phyloP scores from a whole-genome alignment of 2,113 vertebrate genomes.

The Indri indri region DNA sequence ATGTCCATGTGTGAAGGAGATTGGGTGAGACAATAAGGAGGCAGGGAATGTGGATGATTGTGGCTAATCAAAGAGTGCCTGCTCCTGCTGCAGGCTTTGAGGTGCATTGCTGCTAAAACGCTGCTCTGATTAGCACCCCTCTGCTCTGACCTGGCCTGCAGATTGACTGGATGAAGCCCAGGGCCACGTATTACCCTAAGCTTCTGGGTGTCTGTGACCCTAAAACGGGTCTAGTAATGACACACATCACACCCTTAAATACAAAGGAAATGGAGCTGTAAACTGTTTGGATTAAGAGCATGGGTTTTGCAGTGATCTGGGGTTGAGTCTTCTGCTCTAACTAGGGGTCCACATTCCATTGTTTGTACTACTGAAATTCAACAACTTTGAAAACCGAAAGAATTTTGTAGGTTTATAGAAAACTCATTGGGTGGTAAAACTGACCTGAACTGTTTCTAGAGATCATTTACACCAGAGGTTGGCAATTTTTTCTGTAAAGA shows the following conservation, averaged over 20 bases:
- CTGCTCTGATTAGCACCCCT: not conserved
- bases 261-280: not conserved
- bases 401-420: not conserved
- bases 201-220: not conserved
- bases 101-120: not conserved
- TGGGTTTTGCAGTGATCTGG: not conserved
- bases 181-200: not conserved
- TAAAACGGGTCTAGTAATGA: not conserved
- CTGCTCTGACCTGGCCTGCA: not conserved
- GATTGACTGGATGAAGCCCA: not conserved
- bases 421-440: not conserved
- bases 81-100: not conserved
- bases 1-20: not conserved
- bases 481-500: not conserved
- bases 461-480: not conserved
- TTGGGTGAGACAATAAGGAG: not conserved
- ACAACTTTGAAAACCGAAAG: not conserved
- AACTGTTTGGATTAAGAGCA: not conserved
- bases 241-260: not conserved
- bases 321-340: not conserved
- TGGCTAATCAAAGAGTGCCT: rapidly evolving
- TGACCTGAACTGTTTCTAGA: not conserved
- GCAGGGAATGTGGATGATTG: too few species aligned
- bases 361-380: not conserved
- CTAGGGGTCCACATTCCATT: not conserved